These are phyloP conservation scores for Oreonectes daqikongensis DNA, from an alignment of 2,797 vertebrate species.

Conservation along the genomic window DNA sequence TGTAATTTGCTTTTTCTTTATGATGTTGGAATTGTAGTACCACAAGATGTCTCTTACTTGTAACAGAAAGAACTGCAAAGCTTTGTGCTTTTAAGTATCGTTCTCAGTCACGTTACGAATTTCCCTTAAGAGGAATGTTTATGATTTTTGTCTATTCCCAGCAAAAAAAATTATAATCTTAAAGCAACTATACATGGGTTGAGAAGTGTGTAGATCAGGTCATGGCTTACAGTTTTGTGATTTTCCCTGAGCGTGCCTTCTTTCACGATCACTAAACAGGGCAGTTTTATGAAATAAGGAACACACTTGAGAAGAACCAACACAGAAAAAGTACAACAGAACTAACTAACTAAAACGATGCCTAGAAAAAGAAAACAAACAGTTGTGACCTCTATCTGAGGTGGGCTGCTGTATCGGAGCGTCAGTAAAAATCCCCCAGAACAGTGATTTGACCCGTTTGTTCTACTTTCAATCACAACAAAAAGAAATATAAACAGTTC, in stretches of 20 bases:
- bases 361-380: conserved; percentile 22
- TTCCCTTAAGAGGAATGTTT: too few species aligned
- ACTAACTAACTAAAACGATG: neutral
- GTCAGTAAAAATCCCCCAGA: neutral
- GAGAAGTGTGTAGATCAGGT: too few species aligned
- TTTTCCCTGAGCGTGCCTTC: conserved; percentile 26
- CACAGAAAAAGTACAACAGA: neutral
- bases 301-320: conserved; percentile 15
- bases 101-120: neutral
- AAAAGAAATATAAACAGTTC: conserved; percentile 6
- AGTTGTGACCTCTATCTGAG: conserved; percentile 5
- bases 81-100: neutral
- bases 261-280: neutral
- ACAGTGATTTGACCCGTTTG: conserved; percentile 20
- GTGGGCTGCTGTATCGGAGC: conserved; percentile 7
- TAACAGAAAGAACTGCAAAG: neutral
- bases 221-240: too few species aligned
- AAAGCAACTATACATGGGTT: too few species aligned
- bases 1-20: neutral
- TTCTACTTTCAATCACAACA: neutral
- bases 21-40: neutral
- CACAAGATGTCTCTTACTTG: neutral
- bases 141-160: too few species aligned
- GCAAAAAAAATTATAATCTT: too few species aligned
- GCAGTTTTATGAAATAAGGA: conserved; percentile 3